A percentile compares a stretch with the other conserved stretches of the same genome.
phyloP scores from a whole-genome alignment of 1,140 invertebrate genomes.

The Callitettix versicolor region DNA sequence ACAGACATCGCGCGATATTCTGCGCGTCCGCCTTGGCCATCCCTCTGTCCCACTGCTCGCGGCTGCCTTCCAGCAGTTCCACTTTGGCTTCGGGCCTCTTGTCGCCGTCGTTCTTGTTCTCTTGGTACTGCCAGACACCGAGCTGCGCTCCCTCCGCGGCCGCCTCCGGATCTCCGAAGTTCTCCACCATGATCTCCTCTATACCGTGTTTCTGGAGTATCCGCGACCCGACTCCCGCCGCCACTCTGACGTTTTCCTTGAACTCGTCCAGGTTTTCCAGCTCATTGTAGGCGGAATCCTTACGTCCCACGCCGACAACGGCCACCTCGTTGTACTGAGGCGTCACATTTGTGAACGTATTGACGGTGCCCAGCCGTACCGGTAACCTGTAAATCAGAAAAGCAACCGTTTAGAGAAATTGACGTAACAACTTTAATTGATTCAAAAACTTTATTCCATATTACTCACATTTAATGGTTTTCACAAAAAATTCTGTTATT shows the following conservation, averaged over 20 bases:
- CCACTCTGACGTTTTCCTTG: slow-evolving; percentile 37
- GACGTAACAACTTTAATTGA: too few relatives aligned
- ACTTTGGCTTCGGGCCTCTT: slow-evolving; percentile 48
- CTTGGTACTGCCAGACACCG: slow-evolving; percentile 53
- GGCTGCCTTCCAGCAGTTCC: slow-evolving; percentile 24
- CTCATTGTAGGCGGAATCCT: slow-evolving; percentile 33
- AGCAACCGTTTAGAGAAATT: too few relatives aligned
- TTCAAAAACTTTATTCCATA: too few relatives aligned
- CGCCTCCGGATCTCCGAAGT: slow-evolving; percentile 57
- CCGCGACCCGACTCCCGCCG: slow-evolving; percentile 35
- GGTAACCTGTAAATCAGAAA: too few relatives aligned
- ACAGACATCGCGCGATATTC: slow-evolving; percentile 67
- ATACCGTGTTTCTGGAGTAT: slow-evolving; percentile 45
- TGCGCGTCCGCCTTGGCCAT: slow-evolving; percentile 65
- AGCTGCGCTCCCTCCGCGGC: slow-evolving; percentile 62
- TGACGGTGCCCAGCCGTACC: not conserved
- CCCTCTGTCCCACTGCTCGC: slow-evolving; percentile 59
- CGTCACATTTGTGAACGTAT: not conserved
- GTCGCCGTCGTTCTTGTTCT: slow-evolving; percentile 53
- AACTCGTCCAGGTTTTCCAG: slow-evolving; percentile 37
- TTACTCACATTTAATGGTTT: too few relatives aligned
- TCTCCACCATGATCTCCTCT: slow-evolving; percentile 53
- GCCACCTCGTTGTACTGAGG: slow-evolving; percentile 27
- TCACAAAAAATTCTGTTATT: too few relatives aligned
- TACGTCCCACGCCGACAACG: slow-evolving; percentile 37